These are phyloP conservation scores for Rhingia campestris DNA, from an alignment of 2,888 invertebrate genomes.

Conservation along the genomic window DNA sequence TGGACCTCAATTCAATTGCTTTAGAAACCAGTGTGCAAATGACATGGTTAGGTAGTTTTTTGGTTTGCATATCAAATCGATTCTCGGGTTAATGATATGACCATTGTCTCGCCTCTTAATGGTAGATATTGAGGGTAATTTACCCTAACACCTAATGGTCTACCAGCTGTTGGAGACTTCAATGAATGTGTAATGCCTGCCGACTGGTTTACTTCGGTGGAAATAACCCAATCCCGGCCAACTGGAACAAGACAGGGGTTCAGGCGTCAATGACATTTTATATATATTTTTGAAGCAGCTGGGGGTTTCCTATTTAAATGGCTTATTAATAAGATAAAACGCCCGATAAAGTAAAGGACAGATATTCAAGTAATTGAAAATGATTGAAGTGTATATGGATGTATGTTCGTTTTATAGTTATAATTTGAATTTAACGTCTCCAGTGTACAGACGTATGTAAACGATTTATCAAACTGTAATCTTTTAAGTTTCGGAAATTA, in stretches of 20 bases:
- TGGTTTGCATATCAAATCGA: conserved; percentile 71
- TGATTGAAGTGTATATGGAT: conserved; percentile 21
- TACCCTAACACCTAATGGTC: conserved; percentile 40
- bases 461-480: no score
- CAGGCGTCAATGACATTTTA: neutral
- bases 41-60: conserved; percentile 71
- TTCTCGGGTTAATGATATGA: conserved; percentile 72
- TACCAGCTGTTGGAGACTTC: conserved; percentile 46
- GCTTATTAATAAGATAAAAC: conserved; percentile 65
- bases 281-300: conserved; percentile 22
- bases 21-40: conserved; percentile 69
- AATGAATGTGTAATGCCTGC: conserved; percentile 64
- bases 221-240: conserved; percentile 55
- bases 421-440: no score
- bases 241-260: conserved; percentile 47
- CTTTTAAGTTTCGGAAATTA: no score
- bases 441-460: no score
- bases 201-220: conserved; percentile 40
- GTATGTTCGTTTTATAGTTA: no score
- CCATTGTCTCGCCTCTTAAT: conserved; percentile 73
- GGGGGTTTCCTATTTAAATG: conserved; percentile 32
- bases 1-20: conserved; percentile 67
- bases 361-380: conserved; percentile 55
- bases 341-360: conserved; percentile 29
- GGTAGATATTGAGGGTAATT: conserved; percentile 63